Evolutionary conservation across 2,113 vertebrate genomes (phyloP).

Genomic region (Apteryx mantelli): DNA sequence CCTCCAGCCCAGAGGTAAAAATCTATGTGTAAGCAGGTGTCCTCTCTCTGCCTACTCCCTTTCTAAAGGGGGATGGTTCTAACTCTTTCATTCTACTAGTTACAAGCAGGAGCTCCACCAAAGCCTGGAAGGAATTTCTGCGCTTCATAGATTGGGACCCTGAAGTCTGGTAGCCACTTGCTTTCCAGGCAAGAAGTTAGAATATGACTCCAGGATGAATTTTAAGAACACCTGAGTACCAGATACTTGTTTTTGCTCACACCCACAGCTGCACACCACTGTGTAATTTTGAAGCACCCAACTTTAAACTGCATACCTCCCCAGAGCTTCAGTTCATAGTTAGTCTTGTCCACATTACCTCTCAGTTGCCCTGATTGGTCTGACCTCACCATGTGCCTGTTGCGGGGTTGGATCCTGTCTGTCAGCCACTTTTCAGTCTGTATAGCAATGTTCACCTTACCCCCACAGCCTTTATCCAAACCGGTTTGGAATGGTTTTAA

Average conservation of each 20-base stretch:
- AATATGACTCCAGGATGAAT: not conserved
- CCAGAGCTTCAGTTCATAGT: not conserved
- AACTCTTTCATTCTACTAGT: not conserved
- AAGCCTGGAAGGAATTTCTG: not conserved
- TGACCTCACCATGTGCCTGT: not conserved
- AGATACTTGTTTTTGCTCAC: fast-evolving
- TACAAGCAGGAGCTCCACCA: not conserved
- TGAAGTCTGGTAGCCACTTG: not conserved
- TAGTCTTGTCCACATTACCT: not conserved
- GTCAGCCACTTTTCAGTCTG: not conserved
- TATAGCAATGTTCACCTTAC: not conserved
- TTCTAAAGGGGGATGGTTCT: not conserved
- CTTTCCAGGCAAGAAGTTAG: conserved; percentile 1
- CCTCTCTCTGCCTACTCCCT: not conserved
- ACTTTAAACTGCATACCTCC: not conserved
- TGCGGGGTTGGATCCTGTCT: not conserved
- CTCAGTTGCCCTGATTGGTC: not conserved
- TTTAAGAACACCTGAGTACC: not conserved
- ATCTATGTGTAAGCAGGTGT: not conserved
- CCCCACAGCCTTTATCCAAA: not conserved
- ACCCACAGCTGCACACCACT: not conserved
- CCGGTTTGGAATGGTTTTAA: not conserved
- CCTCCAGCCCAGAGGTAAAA: not conserved
- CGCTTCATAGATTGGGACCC: not conserved
- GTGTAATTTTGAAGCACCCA: not conserved